Percentiles rank a stretch among this genome's conserved stretches.
Evolutionary conservation across 1,140 invertebrate species (phyloP).

Genomic region (Brachionus calyciflorus): DNA sequence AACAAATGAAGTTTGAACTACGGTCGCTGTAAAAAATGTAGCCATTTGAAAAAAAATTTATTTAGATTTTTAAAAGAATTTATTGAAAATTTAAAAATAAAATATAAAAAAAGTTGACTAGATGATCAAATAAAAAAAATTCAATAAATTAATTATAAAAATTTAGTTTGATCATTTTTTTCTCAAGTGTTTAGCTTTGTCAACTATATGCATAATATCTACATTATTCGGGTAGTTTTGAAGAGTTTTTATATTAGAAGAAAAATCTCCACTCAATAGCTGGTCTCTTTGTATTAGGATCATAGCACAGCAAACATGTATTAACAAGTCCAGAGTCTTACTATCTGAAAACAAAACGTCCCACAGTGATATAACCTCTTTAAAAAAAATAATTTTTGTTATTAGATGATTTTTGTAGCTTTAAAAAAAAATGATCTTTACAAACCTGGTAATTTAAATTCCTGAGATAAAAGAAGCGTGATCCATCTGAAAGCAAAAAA

Average conservation of each 20-base stretch:
- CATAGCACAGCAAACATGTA: constrained; percentile 46
- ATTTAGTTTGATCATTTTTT: constrained; percentile 14
- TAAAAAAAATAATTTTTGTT: not conserved
- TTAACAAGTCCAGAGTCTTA: constrained; percentile 26
- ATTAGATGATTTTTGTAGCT: no score
- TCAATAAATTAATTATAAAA: not conserved
- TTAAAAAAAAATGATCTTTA: not conserved
- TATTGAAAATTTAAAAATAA: no score
- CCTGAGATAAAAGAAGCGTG: constrained; percentile 90
- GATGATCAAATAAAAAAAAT: not conserved
- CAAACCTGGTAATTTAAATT: constrained; percentile 78
- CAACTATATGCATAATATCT: constrained; percentile 7
- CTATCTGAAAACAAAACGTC: constrained; percentile 30
- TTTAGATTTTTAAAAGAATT: no score
- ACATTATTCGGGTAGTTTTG: constrained; percentile 44
- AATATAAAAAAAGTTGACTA: not conserved
- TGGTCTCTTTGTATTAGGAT: constrained; percentile 4
- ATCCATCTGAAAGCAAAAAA: constrained; percentile 97
- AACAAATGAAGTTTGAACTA: no score
- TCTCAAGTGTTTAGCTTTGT: not conserved
- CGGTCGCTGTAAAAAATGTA: no score
- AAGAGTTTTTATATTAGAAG: constrained; percentile 13
- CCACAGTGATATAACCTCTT: constrained; percentile 41
- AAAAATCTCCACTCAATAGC: constrained; percentile 13
- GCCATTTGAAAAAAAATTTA: no score